Base-by-base conservation (phyloP, 2,888 invertebrate genomes). In the Patella pellucida region DNA sequence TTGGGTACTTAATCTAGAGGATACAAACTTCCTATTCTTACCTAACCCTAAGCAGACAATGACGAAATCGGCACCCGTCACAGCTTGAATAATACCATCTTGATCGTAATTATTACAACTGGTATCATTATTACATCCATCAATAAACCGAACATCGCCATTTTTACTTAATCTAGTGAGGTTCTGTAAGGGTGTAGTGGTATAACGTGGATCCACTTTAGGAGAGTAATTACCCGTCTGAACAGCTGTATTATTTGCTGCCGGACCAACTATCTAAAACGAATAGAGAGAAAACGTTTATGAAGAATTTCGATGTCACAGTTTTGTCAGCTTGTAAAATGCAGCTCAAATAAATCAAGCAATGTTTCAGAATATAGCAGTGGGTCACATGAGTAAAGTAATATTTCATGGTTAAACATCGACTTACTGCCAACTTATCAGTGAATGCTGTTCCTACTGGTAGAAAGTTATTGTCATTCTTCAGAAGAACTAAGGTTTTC, bases 211-310 rank as follows among this genome's bases (percentile, higher is more conserved):
- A 31, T 84, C 83, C 5, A 81, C 72, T 16, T 78, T 73, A 0
- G 89, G 81, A 7, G 83, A 75, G 73, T 89, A 89, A 75, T 86
- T 85, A 2, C 89, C 89, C 79, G 83, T 88, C 9, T 87, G 69
- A 67, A 84, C 82, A 2, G 71, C 74, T 0, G 84, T 50, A 73
- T 88, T 86, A 76, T 88, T 79, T 9, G 88, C 85, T 86, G 89
- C 86, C 9, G 89, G 89, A 11, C 89, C 89, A 72, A 89, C 80
- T 52, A 89, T 78, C 31, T 54, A 19, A 51, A 54, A 31, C 51
- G 7, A 54, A 41, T 52, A 3, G 12, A 16, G 31, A 31, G 31
- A 31, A 31, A 31, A 2, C 41, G 3, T 31, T 31, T 31, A 31
- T 31, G 31, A 31, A 3, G 31, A 5, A 31, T 31, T n/a, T n/a